Base-by-base conservation (phyloP, 2,113 vertebrate species). In the Limanda limanda region DNA sequence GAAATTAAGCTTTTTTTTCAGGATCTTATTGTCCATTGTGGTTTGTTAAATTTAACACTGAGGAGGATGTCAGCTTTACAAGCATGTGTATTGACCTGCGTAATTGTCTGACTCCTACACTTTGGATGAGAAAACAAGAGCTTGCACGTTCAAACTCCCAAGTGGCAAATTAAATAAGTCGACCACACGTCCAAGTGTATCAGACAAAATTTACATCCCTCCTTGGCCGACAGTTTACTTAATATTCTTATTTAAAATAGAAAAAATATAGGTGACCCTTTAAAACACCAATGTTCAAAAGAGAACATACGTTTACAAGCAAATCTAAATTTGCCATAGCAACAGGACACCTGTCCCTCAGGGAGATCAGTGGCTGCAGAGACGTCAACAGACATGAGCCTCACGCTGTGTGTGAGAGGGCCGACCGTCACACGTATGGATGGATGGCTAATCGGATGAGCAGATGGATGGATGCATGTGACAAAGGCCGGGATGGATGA, bases 291-390 rank as follows among this genome's bases (percentile, higher is more conserved):
- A 4, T 17, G 12, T 15, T 51, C 48, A 18, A 18, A n/a, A 21
- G 51, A 18, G 40, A 3, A 13, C 40, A 42, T 13, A 13, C 47
- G 3, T 4, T 65, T 20, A 21, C 52, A 25, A 21, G 6, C 35
- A 58, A 24, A 55, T 24, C 2, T 52, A 57, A 23, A 23, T 74
- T 82, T 71, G n/a, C 68, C 77, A 84, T 66, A 65, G 64, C 79
- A 85, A 83, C 72, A 73, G 15, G n/a, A 54, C 31, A 73, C 64
- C 23, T 18, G 25, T 23, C n/a, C 75, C 21, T 54, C 5, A 54
- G 27, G 58, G 24, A 61, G 55, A 65, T 1, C 5, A 17, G 47
- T 12, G 51, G 31, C 31, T 27, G n/a, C 51, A 45, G 52, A 63
- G 21, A 56, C 10, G 10, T 64, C 48, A 54, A 17, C 18, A 18